Conservation (phyloP, 2,797 vertebrate species). For the Coluber constrictor region DNA sequence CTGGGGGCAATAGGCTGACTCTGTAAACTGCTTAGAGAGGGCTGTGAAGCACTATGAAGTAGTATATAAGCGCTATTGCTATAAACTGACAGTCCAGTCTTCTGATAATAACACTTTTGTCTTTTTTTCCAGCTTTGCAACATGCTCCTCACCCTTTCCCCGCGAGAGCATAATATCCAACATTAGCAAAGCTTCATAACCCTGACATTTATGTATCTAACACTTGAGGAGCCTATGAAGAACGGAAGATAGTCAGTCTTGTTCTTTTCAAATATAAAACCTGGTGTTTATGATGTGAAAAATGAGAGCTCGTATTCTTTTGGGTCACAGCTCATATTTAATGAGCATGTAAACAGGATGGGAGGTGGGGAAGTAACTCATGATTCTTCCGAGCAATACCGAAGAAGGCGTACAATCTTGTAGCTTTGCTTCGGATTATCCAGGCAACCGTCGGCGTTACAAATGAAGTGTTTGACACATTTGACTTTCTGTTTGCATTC, state of each 20-base stretch:
- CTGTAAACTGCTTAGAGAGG: too few species aligned
- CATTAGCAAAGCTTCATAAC: slow-evolving; percentile 9
- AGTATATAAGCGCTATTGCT: neutral
- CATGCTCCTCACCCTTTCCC: slow-evolving; percentile 24
- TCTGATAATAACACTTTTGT: slow-evolving; percentile 14
- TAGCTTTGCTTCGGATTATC: slow-evolving; percentile 45
- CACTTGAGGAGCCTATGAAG: slow-evolving; percentile 2
- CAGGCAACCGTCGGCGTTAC: slow-evolving; percentile 41
- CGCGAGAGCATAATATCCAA: slow-evolving; percentile 40
- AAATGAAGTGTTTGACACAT: slow-evolving; percentile 45
- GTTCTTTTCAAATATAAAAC: slow-evolving; percentile 31
- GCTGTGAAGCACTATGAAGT: neutral
- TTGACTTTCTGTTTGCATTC: slow-evolving; percentile 37
- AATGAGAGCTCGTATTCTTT: slow-evolving; percentile 32
- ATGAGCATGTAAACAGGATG: slow-evolving; percentile 37
- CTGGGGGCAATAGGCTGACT: too few species aligned
- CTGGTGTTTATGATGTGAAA: slow-evolving; percentile 40
- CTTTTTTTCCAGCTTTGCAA: slow-evolving; percentile 6
- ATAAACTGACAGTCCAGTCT: neutral
- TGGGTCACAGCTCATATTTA: slow-evolving; percentile 39
- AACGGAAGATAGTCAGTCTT: neutral
- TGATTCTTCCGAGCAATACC: slow-evolving; percentile 36
- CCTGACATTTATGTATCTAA: neutral
- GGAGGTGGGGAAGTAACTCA: neutral
- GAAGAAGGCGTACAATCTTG: slow-evolving; percentile 18